Evolutionary conservation across 1,140 invertebrate species (phyloP).

Genomic region (Euura saliciscinereae): DNA sequence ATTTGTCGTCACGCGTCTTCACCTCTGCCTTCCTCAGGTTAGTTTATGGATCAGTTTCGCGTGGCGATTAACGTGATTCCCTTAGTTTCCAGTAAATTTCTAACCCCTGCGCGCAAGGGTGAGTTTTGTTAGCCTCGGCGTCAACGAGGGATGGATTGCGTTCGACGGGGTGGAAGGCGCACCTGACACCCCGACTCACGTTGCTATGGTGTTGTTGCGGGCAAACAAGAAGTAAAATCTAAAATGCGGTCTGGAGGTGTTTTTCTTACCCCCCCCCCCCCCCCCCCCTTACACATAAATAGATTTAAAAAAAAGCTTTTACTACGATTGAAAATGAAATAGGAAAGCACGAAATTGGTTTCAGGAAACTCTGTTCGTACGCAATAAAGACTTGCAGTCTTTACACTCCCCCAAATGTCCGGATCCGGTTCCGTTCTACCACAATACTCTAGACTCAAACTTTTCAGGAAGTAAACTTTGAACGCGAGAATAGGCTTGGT

Average conservation of each 20-base stretch:
- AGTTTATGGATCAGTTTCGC: no score
- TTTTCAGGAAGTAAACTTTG: not conserved
- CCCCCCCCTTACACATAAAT: no score
- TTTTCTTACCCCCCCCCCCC: no score
- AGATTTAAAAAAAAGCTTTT: no score
- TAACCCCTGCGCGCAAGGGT: not conserved
- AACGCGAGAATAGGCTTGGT: not conserved
- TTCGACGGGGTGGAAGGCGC: not conserved
- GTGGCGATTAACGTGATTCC: not conserved
- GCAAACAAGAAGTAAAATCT: not conserved
- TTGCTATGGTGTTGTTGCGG: not conserved
- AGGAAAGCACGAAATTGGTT: no score
- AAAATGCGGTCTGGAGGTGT: no score
- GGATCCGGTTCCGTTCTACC: not conserved
- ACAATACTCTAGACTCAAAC: not conserved
- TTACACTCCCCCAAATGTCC: not conserved
- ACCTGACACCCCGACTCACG: not conserved
- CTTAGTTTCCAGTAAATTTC: not conserved
- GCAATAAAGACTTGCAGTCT: no score
- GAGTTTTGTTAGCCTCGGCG: not conserved
- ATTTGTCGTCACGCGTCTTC: no score
- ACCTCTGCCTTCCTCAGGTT: no score
- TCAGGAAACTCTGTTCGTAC: no score
- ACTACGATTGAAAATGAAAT: no score
- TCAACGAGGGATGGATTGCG: not conserved